Evolutionary conservation across 2,113 vertebrate species (phyloP).

Genomic region (Mustelus asterias): DNA sequence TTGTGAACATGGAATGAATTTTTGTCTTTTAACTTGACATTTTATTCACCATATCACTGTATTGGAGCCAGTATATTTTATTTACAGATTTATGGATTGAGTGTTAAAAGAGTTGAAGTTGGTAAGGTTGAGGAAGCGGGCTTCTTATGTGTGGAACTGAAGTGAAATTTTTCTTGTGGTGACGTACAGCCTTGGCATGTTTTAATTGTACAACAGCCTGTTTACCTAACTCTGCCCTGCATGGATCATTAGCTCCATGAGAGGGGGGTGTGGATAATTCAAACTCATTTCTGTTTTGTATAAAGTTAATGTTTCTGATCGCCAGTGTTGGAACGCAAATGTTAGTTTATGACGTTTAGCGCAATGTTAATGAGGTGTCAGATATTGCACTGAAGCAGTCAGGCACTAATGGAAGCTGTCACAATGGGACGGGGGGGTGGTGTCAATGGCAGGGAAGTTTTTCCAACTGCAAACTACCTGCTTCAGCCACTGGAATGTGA

Average conservation of each 20-base stretch:
- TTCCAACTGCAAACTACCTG: neutral
- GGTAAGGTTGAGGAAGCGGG: neutral
- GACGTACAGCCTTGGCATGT: neutral
- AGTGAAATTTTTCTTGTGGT: neutral
- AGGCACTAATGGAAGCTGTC: neutral
- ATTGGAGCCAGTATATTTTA: neutral
- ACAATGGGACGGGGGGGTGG: neutral
- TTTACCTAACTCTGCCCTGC: neutral
- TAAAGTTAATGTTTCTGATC: neutral
- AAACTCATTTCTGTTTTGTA: neutral
- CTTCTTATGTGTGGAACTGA: neutral
- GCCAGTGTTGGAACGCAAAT: neutral
- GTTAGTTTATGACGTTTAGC: neutral
- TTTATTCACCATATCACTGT: neutral
- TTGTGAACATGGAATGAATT: neutral
- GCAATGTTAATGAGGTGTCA: neutral
- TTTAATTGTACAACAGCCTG: neutral
- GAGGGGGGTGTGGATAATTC: neutral
- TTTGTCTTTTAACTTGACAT: neutral
- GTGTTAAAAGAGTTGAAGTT: neutral
- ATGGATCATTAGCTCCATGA: neutral
- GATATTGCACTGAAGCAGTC: neutral
- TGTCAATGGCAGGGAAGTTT: too few relatives aligned
- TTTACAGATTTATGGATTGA: neutral
- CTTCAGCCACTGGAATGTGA: neutral